Conservation (phyloP, 2,888 invertebrate genomes). For the Gibbula magus region DNA sequence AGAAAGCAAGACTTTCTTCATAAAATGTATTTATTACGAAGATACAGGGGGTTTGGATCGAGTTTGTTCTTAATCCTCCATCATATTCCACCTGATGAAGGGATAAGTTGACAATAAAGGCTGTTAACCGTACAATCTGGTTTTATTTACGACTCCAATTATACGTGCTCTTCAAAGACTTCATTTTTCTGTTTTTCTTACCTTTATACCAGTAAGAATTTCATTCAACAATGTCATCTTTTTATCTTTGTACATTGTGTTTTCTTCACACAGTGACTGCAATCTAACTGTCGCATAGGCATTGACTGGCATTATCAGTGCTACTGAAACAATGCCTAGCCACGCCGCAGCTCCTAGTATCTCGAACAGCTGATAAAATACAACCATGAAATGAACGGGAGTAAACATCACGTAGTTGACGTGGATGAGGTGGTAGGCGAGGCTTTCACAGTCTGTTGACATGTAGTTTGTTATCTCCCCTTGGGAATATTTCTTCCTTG, state of each 20-base stretch:
- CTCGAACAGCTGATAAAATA: conserved; percentile 1
- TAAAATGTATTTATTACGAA: too few species aligned
- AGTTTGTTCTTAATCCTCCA: neutral
- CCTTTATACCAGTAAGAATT: neutral
- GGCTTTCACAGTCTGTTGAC: neutral
- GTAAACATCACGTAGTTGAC: neutral
- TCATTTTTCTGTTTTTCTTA: neutral
- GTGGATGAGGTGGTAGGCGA: conserved; percentile 8
- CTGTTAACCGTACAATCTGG: too few species aligned
- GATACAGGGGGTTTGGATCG: neutral
- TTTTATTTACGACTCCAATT: neutral
- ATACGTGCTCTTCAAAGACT: neutral
- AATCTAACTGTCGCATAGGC: neutral
- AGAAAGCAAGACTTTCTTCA: too few species aligned
- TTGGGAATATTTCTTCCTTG: neutral
- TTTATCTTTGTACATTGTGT: neutral
- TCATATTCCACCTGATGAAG: too few species aligned
- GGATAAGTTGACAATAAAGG: neutral
- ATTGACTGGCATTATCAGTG: neutral
- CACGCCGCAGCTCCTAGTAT: neutral
- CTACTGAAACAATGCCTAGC: neutral
- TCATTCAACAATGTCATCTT: conserved; percentile 17
- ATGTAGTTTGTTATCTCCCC: conserved; percentile 9
- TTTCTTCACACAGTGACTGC: neutral
- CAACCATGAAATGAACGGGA: neutral